phyloP scores from a whole-genome alignment of 1,140 invertebrate genomes.

The fruit fly (Drosophila melanogaster) region DNA sequence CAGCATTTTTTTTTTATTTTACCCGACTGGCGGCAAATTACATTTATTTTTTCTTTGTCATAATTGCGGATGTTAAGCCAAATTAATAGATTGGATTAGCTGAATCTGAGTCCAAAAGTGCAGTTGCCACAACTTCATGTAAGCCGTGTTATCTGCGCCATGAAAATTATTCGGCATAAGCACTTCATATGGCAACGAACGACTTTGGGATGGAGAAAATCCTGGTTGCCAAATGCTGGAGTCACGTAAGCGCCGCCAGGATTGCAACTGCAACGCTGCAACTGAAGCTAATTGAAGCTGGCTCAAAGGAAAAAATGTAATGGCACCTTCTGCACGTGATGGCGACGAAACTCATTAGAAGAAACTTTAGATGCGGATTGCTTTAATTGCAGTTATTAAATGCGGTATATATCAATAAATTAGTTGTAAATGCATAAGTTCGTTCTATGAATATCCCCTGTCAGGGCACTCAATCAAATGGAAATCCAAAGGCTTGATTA shows the following conservation, averaged over 20 bases:
- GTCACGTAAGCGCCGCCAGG: conserved; percentile 55
- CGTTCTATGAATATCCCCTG: conserved; percentile 4
- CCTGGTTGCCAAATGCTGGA: conserved; percentile 32
- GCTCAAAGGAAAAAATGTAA: conserved; percentile 56
- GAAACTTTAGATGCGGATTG: background rate
- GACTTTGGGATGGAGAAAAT: conserved; percentile 10
- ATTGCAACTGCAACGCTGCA: conserved; percentile 47
- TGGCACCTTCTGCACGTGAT: conserved; percentile 51
- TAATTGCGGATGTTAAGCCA: conserved; percentile 4
- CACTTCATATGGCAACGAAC: conserved; percentile 20
- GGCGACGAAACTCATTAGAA: conserved; percentile 38
- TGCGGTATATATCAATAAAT: conserved; percentile 51
- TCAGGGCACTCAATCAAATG: conserved; percentile 53
- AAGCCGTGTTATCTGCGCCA: conserved; percentile 35
- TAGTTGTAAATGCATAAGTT: conserved; percentile 27
- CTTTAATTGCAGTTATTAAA: conserved; percentile 40
- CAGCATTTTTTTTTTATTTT: background rate
- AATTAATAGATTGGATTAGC: conserved; percentile 45
- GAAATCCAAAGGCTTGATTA: conserved; percentile 44
- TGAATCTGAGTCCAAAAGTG: conserved; percentile 12
- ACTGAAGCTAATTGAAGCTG: conserved; percentile 44
- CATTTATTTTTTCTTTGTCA: conserved; percentile 1
- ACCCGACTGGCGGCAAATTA: conserved; percentile 10
- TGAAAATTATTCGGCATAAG: conserved; percentile 43
- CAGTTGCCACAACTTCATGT: conserved; percentile 41